Evolutionary conservation across 2,888 invertebrate genomes (phyloP).

Genomic region (Ormia ochracea): DNA sequence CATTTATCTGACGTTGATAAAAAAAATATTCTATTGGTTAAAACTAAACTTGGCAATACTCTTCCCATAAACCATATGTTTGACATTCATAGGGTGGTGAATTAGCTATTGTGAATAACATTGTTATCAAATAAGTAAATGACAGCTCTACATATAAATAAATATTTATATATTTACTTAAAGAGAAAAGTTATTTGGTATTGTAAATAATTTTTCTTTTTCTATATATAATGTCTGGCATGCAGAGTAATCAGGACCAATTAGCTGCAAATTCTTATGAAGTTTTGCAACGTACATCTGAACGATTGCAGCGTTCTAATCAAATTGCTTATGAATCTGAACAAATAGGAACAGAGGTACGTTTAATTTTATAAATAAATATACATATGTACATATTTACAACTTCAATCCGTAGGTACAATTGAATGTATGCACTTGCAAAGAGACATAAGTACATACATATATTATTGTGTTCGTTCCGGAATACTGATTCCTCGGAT

Average conservation of each 20-base stretch:
- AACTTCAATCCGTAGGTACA: too few relatives aligned
- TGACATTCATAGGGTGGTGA: not conserved
- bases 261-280: constrained; percentile 73
- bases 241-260: constrained; percentile 76
- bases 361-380: not conserved
- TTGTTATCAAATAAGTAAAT: not conserved
- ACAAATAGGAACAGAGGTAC: constrained; percentile 83
- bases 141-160: too few relatives aligned
- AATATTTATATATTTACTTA: not conserved
- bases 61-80: not conserved
- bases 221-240: constrained; percentile 42
- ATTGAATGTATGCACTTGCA: too few relatives aligned
- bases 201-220: not conserved
- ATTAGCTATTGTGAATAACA: not conserved
- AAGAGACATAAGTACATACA: too few relatives aligned
- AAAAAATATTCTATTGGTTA: constrained; percentile 21
- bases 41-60: not conserved
- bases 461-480: too few relatives aligned
- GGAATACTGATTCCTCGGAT: too few relatives aligned
- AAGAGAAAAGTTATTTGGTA: not conserved
- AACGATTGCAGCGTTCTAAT: constrained; percentile 83
- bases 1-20: constrained; percentile 48
- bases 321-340: constrained; percentile 88
- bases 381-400: not conserved
- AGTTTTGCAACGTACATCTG: constrained; percentile 78